Conservation (phyloP, 2,797 vertebrate genomes). For the Glyptemys insculpta region DNA sequence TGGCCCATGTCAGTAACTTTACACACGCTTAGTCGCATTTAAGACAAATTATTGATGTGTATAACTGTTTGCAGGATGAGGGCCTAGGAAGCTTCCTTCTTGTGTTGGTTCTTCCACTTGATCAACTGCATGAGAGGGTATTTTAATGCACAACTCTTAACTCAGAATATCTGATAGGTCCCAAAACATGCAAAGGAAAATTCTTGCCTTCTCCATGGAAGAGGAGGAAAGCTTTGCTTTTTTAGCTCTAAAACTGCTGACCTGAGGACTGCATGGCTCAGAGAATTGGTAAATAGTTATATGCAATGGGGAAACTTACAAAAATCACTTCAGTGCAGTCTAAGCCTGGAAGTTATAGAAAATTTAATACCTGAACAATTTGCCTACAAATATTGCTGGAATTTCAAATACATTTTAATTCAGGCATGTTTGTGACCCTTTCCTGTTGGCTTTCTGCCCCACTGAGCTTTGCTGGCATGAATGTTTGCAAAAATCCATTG, state of each 20-base stretch:
- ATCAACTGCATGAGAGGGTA: conserved; percentile 24
- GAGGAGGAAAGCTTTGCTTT: neutral
- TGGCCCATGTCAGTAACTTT: neutral
- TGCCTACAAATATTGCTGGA: neutral
- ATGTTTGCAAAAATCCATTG: conserved; percentile 24
- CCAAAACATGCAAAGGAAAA: neutral
- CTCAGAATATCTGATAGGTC: neutral
- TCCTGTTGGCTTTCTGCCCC: neutral
- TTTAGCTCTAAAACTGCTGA: conserved; percentile 14
- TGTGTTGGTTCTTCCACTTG: neutral
- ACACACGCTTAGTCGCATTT: neutral
- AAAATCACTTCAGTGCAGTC: conserved; percentile 8
- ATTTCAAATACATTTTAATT: neutral
- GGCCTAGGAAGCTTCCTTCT: neutral
- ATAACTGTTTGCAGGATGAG: neutral
- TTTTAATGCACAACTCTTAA: neutral
- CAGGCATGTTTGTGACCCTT: neutral
- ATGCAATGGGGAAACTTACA: neutral
- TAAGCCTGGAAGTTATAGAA: conserved; percentile 9
- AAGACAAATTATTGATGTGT: neutral
- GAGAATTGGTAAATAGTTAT: neutral
- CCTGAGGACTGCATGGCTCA: conserved; percentile 5
- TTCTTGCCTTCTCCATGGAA: neutral
- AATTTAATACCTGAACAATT: neutral
- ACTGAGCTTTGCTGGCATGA: neutral